phyloP scores from a whole-genome alignment of 2,797 vertebrate genomes.

The Numenius phaeopus region DNA sequence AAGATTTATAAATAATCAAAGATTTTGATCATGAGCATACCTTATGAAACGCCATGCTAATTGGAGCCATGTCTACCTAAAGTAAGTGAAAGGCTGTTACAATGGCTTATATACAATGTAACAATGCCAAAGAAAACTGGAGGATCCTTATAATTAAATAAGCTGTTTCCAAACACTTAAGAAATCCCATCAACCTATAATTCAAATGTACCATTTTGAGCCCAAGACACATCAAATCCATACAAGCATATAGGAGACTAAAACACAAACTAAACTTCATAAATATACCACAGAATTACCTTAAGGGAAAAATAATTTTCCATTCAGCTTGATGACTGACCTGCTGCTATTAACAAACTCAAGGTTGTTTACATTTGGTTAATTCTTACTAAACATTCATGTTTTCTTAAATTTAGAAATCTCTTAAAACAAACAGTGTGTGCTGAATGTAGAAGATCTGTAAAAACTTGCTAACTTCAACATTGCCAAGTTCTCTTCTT shows the following conservation, averaged over 20 bases:
- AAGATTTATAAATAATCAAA: background rate
- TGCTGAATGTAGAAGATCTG: background rate
- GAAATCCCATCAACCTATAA: background rate
- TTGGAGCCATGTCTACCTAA: background rate
- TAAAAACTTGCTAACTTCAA: background rate
- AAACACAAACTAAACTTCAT: background rate
- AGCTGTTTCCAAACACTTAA: background rate
- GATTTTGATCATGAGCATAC: background rate
- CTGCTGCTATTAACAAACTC: background rate
- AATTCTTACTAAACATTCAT: background rate
- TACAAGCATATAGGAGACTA: background rate
- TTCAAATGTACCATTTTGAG: background rate
- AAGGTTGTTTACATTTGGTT: background rate
- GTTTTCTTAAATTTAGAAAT: background rate
- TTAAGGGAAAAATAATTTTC: background rate
- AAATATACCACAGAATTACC: background rate
- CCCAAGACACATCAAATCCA: background rate
- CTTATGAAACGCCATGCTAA: fast-evolving
- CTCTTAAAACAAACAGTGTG: background rate
- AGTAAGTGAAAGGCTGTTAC: background rate
- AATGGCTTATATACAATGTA: fast-evolving
- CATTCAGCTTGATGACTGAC: background rate
- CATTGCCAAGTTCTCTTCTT: background rate
- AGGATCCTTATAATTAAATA: background rate
- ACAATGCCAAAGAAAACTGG: background rate